Percentiles rank a stretch among this genome's conserved stretches.
Conservation (phyloP, 1,140 invertebrate species). For the Saccostrea cuccullata region DNA sequence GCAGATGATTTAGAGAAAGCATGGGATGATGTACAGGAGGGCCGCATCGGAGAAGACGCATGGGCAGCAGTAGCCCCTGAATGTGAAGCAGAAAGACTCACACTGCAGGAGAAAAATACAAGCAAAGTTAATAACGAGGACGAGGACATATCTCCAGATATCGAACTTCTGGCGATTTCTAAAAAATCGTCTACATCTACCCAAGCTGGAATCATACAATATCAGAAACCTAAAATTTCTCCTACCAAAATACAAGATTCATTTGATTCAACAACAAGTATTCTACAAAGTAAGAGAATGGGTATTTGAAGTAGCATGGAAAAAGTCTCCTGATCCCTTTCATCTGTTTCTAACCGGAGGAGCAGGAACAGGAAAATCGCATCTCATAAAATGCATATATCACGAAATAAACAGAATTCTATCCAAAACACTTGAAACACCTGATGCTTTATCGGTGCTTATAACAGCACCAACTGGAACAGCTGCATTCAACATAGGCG, state of each 20-base stretch:
- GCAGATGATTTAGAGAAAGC: slow-evolving; percentile 18
- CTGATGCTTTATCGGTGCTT: slow-evolving; percentile 43
- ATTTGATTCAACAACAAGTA: slow-evolving; percentile 3
- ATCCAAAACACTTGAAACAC: background rate
- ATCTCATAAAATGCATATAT: slow-evolving; percentile 38
- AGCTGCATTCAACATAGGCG: slow-evolving; percentile 54
- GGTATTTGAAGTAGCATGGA: slow-evolving; percentile 11
- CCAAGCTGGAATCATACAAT: background rate
- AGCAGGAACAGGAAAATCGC: slow-evolving; percentile 43
- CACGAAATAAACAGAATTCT: slow-evolving; percentile 49
- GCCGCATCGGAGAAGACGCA: background rate
- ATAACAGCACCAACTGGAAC: slow-evolving; percentile 46
- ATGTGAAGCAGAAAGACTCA: background rate
- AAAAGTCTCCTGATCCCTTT: slow-evolving; percentile 43
- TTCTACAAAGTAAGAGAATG: slow-evolving; percentile 33
- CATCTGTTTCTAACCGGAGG: slow-evolving; percentile 40
- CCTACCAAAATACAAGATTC: background rate
- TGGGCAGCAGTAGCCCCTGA: background rate
- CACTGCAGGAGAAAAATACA: background rate
- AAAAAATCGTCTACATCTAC: background rate
- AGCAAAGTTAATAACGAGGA: background rate
- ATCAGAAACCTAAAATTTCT: background rate
- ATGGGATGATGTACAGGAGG: background rate
- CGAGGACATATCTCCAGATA: background rate
- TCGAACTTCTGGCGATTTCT: background rate